Percentiles rank a stretch among this genome's conserved stretches.
phyloP scores from a whole-genome alignment of 2,797 vertebrate genomes.

The Mormyrops attenuatus region DNA sequence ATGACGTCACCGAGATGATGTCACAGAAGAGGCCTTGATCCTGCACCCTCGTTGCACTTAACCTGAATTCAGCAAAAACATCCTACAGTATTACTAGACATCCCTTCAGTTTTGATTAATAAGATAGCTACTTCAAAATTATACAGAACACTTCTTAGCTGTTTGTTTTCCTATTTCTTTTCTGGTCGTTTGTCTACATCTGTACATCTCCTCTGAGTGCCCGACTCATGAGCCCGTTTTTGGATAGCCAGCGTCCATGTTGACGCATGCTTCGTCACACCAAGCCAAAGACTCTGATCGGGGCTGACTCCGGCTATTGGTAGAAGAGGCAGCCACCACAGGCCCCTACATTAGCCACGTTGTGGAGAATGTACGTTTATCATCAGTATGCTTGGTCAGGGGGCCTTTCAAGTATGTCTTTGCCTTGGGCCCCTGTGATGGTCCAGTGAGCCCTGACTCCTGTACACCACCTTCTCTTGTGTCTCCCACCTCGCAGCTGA shows the following conservation, averaged over 20 bases:
- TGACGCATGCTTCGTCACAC: background rate
- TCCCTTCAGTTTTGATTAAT: background rate
- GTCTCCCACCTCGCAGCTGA: slow-evolving; percentile 61
- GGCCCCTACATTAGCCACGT: background rate
- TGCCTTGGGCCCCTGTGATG: background rate
- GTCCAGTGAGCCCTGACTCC: background rate
- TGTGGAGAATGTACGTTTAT: background rate
- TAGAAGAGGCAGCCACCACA: background rate
- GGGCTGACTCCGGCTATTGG: background rate
- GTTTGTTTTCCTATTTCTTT: background rate
- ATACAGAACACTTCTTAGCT: background rate
- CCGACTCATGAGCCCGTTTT: background rate
- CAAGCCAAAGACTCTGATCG: background rate
- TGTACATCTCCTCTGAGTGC: background rate
- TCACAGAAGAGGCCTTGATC: background rate
- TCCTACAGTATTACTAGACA: background rate
- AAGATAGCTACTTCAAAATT: background rate
- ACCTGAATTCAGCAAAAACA: background rate
- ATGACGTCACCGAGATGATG: background rate
- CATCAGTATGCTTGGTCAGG: background rate
- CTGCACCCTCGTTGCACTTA: background rate
- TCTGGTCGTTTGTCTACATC: background rate
- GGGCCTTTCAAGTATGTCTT: background rate
- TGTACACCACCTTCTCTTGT: background rate
- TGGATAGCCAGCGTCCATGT: background rate